Conservation (phyloP, 2,888 invertebrate genomes). For the Chloromyia formosa region DNA sequence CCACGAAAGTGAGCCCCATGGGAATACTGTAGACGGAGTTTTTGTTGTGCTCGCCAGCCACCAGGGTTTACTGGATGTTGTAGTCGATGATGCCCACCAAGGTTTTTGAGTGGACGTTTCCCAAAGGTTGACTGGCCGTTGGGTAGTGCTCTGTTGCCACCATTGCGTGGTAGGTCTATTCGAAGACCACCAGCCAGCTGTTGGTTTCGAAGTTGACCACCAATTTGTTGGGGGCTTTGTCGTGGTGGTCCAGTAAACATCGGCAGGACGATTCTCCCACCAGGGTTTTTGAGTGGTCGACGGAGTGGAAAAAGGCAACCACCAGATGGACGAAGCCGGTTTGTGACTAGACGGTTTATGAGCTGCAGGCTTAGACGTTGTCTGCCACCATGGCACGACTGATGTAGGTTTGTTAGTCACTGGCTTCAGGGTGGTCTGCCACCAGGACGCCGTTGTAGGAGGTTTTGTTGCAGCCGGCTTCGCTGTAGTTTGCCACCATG, state of each 20-base stretch:
- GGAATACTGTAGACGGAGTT: background rate
- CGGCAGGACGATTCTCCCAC: conserved; percentile 25
- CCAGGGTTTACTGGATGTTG: conserved; percentile 32
- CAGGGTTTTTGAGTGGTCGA: conserved; percentile 24
- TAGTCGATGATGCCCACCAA: conserved; percentile 22
- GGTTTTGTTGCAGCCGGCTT: conserved; percentile 18
- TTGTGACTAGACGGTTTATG: conserved; percentile 25
- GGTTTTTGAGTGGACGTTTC: conserved; percentile 33
- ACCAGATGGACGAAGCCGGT: conserved; percentile 31
- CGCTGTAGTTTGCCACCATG: conserved; percentile 45
- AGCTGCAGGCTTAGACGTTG: conserved; percentile 30
- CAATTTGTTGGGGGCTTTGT: background rate
- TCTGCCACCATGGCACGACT: conserved; percentile 46
- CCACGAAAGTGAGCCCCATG: conserved; percentile 11
- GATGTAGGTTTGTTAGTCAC: conserved; percentile 4
- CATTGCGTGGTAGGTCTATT: conserved; percentile 39
- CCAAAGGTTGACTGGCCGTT: background rate
- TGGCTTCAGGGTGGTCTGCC: conserved; percentile 24
- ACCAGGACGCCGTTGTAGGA: conserved; percentile 16
- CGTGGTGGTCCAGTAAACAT: background rate
- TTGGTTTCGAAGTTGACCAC: conserved; percentile 7
- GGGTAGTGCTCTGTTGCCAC: conserved; percentile 45
- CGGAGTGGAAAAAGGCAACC: conserved; percentile 27
- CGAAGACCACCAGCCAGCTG: conserved; percentile 22
- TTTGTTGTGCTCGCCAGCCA: conserved; percentile 21